Conservation (phyloP, 2,888 invertebrate species). For the Glaucopsyche alexis region DNA sequence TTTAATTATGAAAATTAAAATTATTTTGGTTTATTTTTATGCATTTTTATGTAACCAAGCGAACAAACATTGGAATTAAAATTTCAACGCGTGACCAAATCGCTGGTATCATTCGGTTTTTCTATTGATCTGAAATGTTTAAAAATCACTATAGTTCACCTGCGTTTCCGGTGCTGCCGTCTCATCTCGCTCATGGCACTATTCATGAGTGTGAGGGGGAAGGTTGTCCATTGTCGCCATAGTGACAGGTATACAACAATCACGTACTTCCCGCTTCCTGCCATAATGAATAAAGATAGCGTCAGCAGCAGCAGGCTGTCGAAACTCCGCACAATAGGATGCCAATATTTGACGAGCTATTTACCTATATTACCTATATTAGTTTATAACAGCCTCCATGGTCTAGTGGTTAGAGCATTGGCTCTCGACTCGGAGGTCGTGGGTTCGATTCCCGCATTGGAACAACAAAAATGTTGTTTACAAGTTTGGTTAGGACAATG, state of each 20-base stretch:
- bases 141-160: constrained; percentile 15
- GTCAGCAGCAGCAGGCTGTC: not conserved
- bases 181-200: not conserved
- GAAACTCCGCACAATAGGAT: not conserved
- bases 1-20: too few relatives aligned
- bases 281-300: not conserved
- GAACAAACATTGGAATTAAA: not conserved
- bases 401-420: too few relatives aligned
- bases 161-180: not conserved
- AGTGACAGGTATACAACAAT: constrained; percentile 6
- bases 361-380: too few relatives aligned
- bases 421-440: too few relatives aligned
- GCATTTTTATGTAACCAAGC: not conserved
- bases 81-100: not conserved
- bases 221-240: constrained; percentile 20
- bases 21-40: too few relatives aligned
- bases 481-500: too few relatives aligned
- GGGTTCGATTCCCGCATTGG: too few relatives aligned
- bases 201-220: not conserved
- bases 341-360: not conserved
- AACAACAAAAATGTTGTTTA: too few relatives aligned
- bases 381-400: too few relatives aligned
- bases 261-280: constrained; percentile 25
- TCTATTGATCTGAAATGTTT: constrained; percentile 2
- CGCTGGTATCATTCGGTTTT: not conserved